These are phyloP conservation scores for Anguilla pacifica DNA, from an alignment of 2,797 vertebrate genomes.

Conservation along the genomic window DNA sequence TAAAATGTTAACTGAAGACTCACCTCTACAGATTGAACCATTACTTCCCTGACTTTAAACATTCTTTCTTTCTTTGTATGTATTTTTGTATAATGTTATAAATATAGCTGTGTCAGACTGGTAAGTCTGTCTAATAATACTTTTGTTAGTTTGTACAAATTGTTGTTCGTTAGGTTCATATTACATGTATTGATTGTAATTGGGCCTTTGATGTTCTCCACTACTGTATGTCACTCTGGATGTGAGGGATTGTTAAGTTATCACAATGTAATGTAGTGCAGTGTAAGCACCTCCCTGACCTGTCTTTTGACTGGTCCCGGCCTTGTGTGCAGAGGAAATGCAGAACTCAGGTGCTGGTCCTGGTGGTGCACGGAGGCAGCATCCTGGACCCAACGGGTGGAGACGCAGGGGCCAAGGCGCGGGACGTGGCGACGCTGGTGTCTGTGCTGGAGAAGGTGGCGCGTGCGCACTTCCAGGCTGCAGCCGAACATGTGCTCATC, in stretches of 20 bases:
- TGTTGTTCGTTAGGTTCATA: neutral
- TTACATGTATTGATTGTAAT: neutral
- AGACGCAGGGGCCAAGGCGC: conserved; percentile 83
- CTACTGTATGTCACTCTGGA: neutral
- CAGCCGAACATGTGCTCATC: conserved; percentile 86
- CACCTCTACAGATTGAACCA: too few relatives aligned
- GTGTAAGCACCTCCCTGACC: neutral
- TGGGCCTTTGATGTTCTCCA: neutral
- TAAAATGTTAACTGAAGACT: too few relatives aligned
- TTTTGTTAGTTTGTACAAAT: too few relatives aligned
- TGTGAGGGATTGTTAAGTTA: neutral
- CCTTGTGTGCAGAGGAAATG: conserved; percentile 71
- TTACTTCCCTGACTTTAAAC: too few relatives aligned
- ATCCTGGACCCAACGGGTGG: conserved; percentile 85
- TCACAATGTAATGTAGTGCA: neutral
- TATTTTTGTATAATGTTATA: too few relatives aligned
- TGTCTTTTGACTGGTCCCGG: neutral
- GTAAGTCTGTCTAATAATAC: too few relatives aligned
- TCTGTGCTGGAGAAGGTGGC: conserved; percentile 92
- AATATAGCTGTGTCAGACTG: too few relatives aligned
- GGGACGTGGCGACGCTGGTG: conserved; percentile 84
- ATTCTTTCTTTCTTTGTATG: too few relatives aligned
- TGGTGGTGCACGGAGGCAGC: conserved; percentile 93
- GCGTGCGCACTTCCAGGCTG: conserved; percentile 86
- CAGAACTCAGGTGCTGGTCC: conserved; percentile 87